Percentiles rank a stretch among this genome's conserved stretches.
phyloP scores from a whole-genome alignment of 2,797 vertebrate species.

The Eospalax fontanierii region DNA sequence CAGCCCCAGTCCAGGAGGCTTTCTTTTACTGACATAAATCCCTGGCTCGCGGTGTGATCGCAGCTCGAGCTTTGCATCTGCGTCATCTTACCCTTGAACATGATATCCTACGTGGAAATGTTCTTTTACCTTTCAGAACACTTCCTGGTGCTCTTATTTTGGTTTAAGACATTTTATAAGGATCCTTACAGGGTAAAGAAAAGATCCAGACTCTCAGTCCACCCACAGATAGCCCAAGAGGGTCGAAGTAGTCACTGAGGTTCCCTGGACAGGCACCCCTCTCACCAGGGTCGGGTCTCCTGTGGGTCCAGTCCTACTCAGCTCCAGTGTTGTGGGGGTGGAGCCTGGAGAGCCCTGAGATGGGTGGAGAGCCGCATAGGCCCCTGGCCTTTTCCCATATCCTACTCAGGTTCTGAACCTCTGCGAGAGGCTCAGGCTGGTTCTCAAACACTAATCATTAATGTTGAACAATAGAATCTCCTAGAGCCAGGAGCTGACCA shows the following conservation, averaged over 20 bases:
- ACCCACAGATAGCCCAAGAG: rapidly evolving
- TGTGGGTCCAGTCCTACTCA: rapidly evolving
- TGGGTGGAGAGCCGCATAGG: rapidly evolving
- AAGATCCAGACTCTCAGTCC: rapidly evolving
- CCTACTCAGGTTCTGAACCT: rapidly evolving
- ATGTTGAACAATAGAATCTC: rapidly evolving
- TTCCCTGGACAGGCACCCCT: rapidly evolving
- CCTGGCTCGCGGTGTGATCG: background rate
- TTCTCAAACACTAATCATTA: background rate
- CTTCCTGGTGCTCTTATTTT: background rate
- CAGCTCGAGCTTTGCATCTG: background rate
- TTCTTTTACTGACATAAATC: background rate
- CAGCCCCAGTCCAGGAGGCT: background rate
- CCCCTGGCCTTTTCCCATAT: rapidly evolving
- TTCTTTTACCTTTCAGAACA: slow-evolving; percentile 26
- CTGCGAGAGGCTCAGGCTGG: too few relatives aligned
- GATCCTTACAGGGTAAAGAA: rapidly evolving
- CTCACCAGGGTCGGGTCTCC: background rate
- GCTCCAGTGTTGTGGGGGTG: rapidly evolving
- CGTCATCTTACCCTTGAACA: background rate
- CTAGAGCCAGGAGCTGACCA: background rate
- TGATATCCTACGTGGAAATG: background rate
- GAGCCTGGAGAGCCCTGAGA: rapidly evolving
- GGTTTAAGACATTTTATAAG: background rate
- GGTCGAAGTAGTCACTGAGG: rapidly evolving